A percentile compares a stretch with the other conserved stretches of the same genome.
Conservation (phyloP, 1,140 invertebrate species). For the Cepaea nemoralis region DNA sequence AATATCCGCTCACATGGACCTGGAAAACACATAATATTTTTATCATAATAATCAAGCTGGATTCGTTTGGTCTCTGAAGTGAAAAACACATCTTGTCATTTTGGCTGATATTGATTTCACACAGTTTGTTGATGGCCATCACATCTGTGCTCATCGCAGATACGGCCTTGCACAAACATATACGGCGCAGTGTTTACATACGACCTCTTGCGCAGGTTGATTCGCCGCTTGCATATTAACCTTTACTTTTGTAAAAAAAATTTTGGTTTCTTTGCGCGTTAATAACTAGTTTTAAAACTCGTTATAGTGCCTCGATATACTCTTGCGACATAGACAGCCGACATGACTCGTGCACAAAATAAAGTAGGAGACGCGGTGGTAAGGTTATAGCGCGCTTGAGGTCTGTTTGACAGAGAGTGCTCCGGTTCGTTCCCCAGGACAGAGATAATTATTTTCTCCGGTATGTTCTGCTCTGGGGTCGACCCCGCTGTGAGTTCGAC, state of each 20-base stretch:
- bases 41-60: background rate
- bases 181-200: background rate
- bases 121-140: background rate
- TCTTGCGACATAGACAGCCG: background rate
- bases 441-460: too few relatives aligned
- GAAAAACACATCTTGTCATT: background rate
- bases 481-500: too few relatives aligned
- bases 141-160: background rate
- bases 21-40: slow-evolving; percentile 1
- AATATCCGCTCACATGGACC: background rate
- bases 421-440: too few relatives aligned
- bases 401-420: too few relatives aligned
- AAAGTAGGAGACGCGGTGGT: too few relatives aligned
- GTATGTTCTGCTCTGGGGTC: too few relatives aligned
- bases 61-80: slow-evolving; percentile 3
- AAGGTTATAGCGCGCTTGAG: too few relatives aligned
- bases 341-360: background rate
- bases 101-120: background rate
- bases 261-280: background rate
- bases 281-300: background rate
- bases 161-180: background rate
- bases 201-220: background rate
- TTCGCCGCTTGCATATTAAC: background rate
- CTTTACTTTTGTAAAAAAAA: too few relatives aligned
- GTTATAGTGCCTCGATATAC: background rate